phyloP scores from a whole-genome alignment of 2,888 invertebrate genomes.

The Sinodicranocentrus sp. region DNA sequence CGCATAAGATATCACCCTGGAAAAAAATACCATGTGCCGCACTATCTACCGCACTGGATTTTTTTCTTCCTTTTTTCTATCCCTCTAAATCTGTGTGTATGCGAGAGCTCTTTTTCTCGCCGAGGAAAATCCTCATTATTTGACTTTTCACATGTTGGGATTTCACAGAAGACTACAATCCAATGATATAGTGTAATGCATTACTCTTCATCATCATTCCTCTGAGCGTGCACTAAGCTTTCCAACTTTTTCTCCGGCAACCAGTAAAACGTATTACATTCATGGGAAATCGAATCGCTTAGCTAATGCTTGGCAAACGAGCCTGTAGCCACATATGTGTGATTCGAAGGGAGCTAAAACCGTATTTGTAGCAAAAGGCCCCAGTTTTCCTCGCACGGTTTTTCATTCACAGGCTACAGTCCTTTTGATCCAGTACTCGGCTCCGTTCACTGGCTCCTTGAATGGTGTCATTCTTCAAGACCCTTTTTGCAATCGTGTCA shows the following conservation, averaged over 20 bases:
- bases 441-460: too few species aligned
- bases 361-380: conserved; percentile 68
- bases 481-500: too few species aligned
- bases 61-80: background rate
- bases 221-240: background rate
- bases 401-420: conserved; percentile 60
- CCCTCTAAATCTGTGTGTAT: conserved; percentile 1
- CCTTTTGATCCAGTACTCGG: conserved; percentile 26
- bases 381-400: conserved; percentile 58
- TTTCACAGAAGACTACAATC: background rate
- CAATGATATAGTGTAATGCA: conserved; percentile 27
- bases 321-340: conserved; percentile 15
- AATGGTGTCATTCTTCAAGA: too few species aligned
- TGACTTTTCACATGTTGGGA: conserved; percentile 10
- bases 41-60: too few species aligned
- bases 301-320: conserved; percentile 16
- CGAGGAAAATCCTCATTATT: background rate
- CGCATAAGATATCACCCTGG: too few species aligned
- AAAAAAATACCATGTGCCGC: too few species aligned
- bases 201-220: conserved; percentile 5
- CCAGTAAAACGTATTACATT: too few species aligned
- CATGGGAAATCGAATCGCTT: conserved; percentile 12
- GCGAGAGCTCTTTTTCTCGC: background rate
- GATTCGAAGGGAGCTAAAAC: conserved; percentile 18
- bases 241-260: too few species aligned